Evolutionary conservation across 2,797 vertebrate genomes (phyloP).

Genomic region (Chloroceryle inda): DNA sequence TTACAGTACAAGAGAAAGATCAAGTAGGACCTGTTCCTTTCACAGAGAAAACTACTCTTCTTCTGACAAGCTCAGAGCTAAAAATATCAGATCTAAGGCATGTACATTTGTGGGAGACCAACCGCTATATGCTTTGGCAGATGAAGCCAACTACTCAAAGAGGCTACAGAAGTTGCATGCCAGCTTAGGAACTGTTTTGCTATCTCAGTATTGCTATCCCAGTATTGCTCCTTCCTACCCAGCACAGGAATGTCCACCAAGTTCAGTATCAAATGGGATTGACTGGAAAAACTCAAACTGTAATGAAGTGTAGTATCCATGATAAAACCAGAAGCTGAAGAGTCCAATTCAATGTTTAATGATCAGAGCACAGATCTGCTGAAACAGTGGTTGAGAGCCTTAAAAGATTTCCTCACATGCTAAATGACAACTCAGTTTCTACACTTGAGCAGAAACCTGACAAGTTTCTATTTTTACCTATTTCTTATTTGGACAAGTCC

Average conservation of each 20-base stretch:
- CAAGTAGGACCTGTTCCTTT: background rate
- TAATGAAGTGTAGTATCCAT: background rate
- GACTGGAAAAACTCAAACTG: background rate
- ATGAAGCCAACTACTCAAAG: background rate
- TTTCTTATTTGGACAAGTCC: background rate
- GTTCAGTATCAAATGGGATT: background rate
- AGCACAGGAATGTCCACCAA: background rate
- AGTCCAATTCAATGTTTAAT: background rate
- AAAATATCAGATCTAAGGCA: background rate
- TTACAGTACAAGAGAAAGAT: background rate
- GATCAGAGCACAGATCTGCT: background rate
- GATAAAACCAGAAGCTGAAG: background rate
- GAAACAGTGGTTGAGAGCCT: background rate
- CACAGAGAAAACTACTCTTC: background rate
- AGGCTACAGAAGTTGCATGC: background rate
- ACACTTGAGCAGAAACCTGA: background rate
- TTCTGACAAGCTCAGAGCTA: background rate
- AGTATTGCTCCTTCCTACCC: background rate
- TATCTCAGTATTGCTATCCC: background rate
- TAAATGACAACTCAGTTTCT: background rate
- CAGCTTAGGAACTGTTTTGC: background rate
- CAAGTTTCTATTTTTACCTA: background rate
- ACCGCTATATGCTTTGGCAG: background rate
- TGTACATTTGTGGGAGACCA: background rate
- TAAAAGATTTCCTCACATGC: background rate